Conservation (phyloP, 2,797 vertebrate genomes). For the Apodemus agrarius region DNA sequence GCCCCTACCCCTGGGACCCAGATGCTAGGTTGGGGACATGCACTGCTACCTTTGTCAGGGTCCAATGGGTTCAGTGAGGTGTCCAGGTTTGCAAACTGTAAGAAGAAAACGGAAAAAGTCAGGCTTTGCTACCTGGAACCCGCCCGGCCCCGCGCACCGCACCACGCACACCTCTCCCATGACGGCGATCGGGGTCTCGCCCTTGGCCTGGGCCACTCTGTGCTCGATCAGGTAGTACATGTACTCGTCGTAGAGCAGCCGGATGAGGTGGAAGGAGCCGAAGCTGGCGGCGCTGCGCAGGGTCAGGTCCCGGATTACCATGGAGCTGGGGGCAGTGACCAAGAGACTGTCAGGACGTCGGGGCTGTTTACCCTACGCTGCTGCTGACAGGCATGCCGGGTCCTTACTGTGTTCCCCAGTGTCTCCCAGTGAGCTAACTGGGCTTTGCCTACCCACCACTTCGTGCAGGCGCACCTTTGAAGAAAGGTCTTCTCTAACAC, state of each 20-base stretch:
- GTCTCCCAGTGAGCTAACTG: not conserved
- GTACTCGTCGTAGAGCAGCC: conserved; percentile 95
- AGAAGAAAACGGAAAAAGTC: not conserved
- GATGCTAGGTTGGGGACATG: not conserved
- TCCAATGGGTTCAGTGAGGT: conserved; percentile 90
- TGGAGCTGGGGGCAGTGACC: conserved; percentile 88
- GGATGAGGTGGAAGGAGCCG: conserved; percentile 96
- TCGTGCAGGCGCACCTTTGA: not conserved
- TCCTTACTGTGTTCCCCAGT: not conserved
- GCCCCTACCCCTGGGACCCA: not conserved
- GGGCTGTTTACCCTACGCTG: not conserved
- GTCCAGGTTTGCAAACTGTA: conserved; percentile 92
- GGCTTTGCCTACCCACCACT: not conserved
- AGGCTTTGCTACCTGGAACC: not conserved
- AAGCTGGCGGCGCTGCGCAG: conserved; percentile 96
- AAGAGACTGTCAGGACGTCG: not conserved
- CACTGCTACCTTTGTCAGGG: conserved; percentile 92
- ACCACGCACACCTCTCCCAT: conserved; percentile 93
- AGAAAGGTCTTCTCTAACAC: not conserved
- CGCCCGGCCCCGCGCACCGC: not conserved
- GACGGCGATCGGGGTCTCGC: conserved; percentile 95
- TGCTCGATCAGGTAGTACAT: conserved; percentile 98
- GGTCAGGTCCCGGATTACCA: conserved; percentile 96
- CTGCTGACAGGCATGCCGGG: not conserved
- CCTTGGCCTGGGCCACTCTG: conserved; percentile 94